Base-by-base conservation (phyloP, 2,888 invertebrate genomes). In the Philopedon plagiatum region DNA sequence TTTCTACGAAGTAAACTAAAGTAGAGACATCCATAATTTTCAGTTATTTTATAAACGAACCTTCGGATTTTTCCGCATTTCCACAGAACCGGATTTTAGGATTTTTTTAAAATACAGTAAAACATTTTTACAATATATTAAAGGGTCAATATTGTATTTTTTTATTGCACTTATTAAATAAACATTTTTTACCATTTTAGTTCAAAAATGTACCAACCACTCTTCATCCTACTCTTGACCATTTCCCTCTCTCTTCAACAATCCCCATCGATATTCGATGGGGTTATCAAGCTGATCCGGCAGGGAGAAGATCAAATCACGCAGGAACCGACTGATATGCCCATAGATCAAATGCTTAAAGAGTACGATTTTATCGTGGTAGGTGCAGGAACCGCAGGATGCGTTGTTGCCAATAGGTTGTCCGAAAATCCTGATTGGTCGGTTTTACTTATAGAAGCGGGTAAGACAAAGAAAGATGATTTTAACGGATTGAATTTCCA, bases 351-450 rank as follows among this genome's bases (percentile, higher is more conserved):
- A 23, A 78, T 89, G 29, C 83, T 88, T 0, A 83, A 87, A 8
- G 90, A 91, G 81, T 94, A 93, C 79, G 94, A 94, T 81, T 95
- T 93, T 77, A 91, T 94, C 58, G 85, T 93, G 15, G 90, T 94
- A 2, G 94, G 94, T 0, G 94, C 93, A 0, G 94, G 94, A 1
- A 93, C 93, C 0, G 93, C 94, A 0, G 94, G 94, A 1, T 93
- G 94, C 73, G 90, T 91, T 0, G 71, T 94, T 5, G 94, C 94
- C 0, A 92, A 92, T 71, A 87, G 94, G 39, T 85, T 95, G 4
- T 89, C 91, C 0, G 94, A 94, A 85, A 88, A 92, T 75, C 87
- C 90, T 0, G 86, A 90, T 9, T 91, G 91, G 89, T 90, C 89
- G 73, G 88, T 92, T 0, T 84, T 94, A 5, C 86, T 94, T 0